Base-by-base conservation (phyloP, 2,113 vertebrate species). In the Chrysemys picta region DNA sequence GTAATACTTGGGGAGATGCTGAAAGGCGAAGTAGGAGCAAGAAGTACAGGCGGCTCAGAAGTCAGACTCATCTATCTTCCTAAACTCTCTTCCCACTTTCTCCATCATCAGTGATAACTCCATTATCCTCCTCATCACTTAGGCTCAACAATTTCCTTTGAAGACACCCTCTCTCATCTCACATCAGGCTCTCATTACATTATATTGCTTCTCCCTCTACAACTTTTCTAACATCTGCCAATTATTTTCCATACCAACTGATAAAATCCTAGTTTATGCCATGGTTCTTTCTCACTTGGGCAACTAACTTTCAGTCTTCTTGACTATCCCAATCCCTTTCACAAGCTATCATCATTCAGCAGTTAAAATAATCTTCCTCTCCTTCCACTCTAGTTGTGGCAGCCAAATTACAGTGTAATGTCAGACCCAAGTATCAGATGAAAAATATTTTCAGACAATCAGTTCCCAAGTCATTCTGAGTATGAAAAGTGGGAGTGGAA, bases 401-500 rank as follows among this genome's bases (percentile, higher is more conserved):
- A 91, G 84, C 50, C 22, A 93, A 89, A 94, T 91, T 91, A 59
- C 45, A 75, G 16, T 72, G 35, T 17, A 83, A n/a, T 38, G 11
- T 2, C 2, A 80, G 2, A 21, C 49, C 86, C 65, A 94, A 91
- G 85, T 90, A 84, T 54, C 83, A 93, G 27, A 87, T 19, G 5
- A 91, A 94, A 96, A 91, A 72, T 62, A 69, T 89, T 96, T 97
- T 96, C 53, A 53, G 86, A 90, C 95, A 93, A 80, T 91, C 50
- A 1, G 69, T 95, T 94, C 42, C 11, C 3, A 84, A 84, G 84
- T 87, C 95, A 95, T 84, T 25, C 65, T 9, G 35, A 2, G 0
- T 88, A 87, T 29, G 17, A 87, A n/a, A 13, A 87, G 25, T 53
- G 80, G 2, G 25, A 31, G 89, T 93, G 69, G 6, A 82, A 76